phyloP scores from a whole-genome alignment of 1,140 invertebrate species.

The Chelonus insularis region DNA sequence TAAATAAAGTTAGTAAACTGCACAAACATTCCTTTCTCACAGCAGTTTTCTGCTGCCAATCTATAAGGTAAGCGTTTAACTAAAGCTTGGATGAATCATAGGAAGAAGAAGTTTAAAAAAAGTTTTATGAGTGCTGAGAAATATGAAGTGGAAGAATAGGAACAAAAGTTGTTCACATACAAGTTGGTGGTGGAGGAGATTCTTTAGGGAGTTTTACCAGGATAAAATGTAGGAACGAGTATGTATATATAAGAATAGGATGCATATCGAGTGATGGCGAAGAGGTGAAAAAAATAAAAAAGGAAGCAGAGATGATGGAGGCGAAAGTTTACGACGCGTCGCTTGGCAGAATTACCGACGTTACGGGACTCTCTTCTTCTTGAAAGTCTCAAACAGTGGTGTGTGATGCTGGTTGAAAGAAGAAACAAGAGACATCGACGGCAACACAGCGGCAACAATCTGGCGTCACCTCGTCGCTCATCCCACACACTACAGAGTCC shows the following conservation, averaged over 20 bases:
- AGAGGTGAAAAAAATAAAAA: background rate
- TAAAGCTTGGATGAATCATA: conserved; percentile 45
- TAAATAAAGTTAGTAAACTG: background rate
- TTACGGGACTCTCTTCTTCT: conserved; percentile 38
- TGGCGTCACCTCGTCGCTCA: conserved; percentile 13
- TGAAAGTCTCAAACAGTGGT: background rate
- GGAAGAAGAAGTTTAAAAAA: background rate
- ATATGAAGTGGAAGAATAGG: background rate
- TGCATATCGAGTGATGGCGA: background rate
- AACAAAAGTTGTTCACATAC: background rate
- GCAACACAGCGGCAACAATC: conserved; percentile 11
- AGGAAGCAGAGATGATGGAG: conserved; percentile 40
- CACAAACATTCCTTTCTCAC: background rate
- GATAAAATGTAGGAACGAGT: background rate
- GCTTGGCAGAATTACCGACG: conserved; percentile 51
- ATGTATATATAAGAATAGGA: background rate
- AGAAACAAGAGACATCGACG: conserved; percentile 13
- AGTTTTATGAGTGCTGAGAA: background rate
- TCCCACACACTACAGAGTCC: conserved; percentile 4
- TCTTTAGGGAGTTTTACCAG: background rate
- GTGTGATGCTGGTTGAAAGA: background rate
- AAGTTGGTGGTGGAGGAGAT: background rate
- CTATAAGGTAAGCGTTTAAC: conserved; percentile 48
- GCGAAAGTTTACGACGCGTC: conserved; percentile 58
- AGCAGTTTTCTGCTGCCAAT: conserved; percentile 45